Base-by-base conservation (phyloP, 2,797 vertebrate genomes). In the Steatocranus sp. region DNA sequence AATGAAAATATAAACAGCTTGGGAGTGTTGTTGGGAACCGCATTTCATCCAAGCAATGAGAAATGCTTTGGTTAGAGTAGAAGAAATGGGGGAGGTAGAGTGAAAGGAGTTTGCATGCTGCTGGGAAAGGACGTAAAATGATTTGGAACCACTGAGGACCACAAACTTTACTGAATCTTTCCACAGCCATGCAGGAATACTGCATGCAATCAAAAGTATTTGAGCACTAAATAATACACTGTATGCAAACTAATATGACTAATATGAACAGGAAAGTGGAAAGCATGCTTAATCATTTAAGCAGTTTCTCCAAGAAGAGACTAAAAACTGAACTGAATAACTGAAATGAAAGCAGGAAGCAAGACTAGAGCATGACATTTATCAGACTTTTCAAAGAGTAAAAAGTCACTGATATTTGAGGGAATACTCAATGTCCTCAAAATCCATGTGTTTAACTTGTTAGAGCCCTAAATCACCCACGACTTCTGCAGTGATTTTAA, bases 1-100 rank as follows among this genome's bases (percentile, higher is more conserved):
- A 91, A 94, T 94, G 51, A 88, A 93, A 93, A 93, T 94, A 95
- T 89, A 93, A 95, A 95, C 85, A 93, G 92, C 86, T 81, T 75
- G 30, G 78, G 80, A 87, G 90, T 81, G 91, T 89, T 86, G 84
- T 89, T 80, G 86, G 88, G 83, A 89, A 89, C 53, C 77, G 88
- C 92, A 90, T 93, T 91, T 94, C 87, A 90, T 77, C 79, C 38
- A 34, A 84, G 80, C 84, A 63, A 82, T 83, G 78, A 84, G 83
- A 95, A 95, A 93, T 75, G 88, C 87, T 79, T 92, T 84, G 81
- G 80, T 85, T 83, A 43, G 78, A 84, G 68, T 77, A 76, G 50
- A 85, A 80, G 82, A 76, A 83, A 87, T 20, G 46, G 53, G 68
- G 66, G 30, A 32, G 68, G 78, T 12, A 78, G 80, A 84, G 85